Evolutionary conservation across 2,888 invertebrate genomes (phyloP).

Genomic region (Serripes groenlandicus): DNA sequence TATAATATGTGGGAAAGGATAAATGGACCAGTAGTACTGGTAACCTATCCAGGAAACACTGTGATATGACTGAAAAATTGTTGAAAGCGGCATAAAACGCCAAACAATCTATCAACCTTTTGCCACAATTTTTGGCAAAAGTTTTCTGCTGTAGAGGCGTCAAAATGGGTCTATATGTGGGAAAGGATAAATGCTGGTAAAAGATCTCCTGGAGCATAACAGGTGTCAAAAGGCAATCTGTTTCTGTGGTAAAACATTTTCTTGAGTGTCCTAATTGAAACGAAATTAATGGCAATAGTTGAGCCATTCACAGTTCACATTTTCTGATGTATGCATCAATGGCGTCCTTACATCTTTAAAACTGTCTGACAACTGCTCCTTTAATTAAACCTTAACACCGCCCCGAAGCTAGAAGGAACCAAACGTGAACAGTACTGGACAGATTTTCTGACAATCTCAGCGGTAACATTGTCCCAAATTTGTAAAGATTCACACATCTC

Average conservation of each 20-base stretch:
- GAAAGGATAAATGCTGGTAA: no score
- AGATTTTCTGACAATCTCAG: constrained; percentile 54
- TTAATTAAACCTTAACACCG: constrained; percentile 59
- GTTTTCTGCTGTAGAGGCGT: no score
- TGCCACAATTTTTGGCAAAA: no score
- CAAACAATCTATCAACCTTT: no score
- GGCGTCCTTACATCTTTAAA: constrained; percentile 31
- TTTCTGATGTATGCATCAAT: constrained; percentile 39
- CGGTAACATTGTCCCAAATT: constrained; percentile 46
- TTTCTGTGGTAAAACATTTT: constrained; percentile 17
- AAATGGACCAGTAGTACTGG: no score
- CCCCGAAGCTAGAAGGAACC: constrained; percentile 24
- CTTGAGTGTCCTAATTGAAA: constrained; percentile 25
- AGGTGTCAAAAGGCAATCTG: constrained; percentile 37
- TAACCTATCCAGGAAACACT: no score
- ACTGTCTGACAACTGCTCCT: constrained; percentile 26
- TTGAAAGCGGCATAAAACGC: no score
- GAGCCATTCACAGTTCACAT: constrained; percentile 5
- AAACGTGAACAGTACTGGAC: constrained; percentile 35
- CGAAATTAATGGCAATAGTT: constrained; percentile 28
- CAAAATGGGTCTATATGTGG: no score
- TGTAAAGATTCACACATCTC: constrained; percentile 48
- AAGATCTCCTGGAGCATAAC: not conserved
- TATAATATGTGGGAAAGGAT: no score
- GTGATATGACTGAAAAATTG: no score